Evolutionary conservation across 2,888 invertebrate genomes (phyloP).

Genomic region (Flabesymbios commensalis): DNA sequence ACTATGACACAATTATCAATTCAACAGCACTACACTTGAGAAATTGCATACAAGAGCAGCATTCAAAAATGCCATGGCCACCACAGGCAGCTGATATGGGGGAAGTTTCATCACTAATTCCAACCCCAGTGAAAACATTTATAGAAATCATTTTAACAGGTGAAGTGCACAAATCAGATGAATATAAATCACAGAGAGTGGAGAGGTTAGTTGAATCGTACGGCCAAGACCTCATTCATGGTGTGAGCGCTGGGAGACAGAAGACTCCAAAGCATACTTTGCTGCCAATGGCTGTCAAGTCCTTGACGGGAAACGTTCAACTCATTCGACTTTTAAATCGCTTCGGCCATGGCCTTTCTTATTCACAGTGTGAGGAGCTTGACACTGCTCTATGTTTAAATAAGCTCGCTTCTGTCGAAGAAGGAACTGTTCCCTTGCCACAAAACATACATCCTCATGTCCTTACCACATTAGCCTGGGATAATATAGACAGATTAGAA

Average conservation of each 20-base stretch:
- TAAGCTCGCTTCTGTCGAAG: background rate
- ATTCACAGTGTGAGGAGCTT: constrained; percentile 12
- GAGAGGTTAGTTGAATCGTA: background rate
- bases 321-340: constrained; percentile 8
- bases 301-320: constrained; percentile 9
- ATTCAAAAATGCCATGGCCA: background rate
- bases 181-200: background rate
- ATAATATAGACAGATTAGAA: constrained; percentile 40
- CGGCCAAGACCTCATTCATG: constrained; percentile 9
- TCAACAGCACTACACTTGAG: too few species aligned
- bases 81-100: background rate
- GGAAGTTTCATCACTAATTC: background rate
- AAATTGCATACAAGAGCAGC: too few species aligned
- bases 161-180: too few species aligned
- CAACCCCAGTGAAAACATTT: background rate
- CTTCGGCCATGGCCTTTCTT: constrained; percentile 10
- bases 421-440: constrained; percentile 15
- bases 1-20: too few species aligned
- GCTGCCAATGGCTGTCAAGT: constrained; percentile 8
- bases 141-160: background rate
- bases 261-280: constrained; percentile 5
- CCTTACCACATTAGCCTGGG: constrained; percentile 26
- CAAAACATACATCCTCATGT: constrained; percentile 21
- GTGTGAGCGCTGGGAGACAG: background rate
- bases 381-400: constrained; percentile 12